Percentiles rank a stretch among this genome's conserved stretches.
Evolutionary conservation across 2,888 invertebrate species (phyloP).

Genomic region (Heliconius hortense): DNA sequence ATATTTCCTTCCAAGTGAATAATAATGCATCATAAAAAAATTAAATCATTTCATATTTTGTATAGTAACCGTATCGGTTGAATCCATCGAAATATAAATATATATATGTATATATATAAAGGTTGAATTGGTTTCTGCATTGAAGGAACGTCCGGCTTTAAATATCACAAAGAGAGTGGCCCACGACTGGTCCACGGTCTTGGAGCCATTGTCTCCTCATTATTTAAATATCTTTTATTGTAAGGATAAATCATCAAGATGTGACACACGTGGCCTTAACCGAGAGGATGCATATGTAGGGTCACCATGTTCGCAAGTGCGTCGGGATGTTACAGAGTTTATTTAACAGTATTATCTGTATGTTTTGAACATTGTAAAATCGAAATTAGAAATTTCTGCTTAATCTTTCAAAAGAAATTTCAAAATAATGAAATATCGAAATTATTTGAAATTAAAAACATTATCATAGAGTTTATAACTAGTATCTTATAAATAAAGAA

Average conservation of each 20-base stretch:
- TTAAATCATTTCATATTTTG: slow-evolving; percentile 26
- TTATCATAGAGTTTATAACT: background rate
- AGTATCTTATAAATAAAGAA: background rate
- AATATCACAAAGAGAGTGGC: slow-evolving; percentile 28
- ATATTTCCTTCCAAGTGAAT: slow-evolving; percentile 19
- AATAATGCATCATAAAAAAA: slow-evolving; percentile 18
- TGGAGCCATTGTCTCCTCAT: slow-evolving; percentile 33
- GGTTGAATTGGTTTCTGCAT: slow-evolving; percentile 24
- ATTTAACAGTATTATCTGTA: background rate
- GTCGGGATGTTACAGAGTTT: background rate
- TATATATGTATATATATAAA: slow-evolving; percentile 4
- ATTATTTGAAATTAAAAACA: background rate
- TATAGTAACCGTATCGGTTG: slow-evolving; percentile 26
- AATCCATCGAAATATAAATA: slow-evolving; percentile 18
- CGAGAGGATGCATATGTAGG: slow-evolving; percentile 21
- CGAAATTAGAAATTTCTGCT: background rate
- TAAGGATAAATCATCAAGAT: slow-evolving; percentile 33
- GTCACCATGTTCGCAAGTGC: slow-evolving; percentile 3
- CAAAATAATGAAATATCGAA: background rate
- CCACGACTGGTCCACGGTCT: slow-evolving; percentile 25
- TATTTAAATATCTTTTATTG: slow-evolving; percentile 36
- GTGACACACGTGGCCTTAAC: slow-evolving; percentile 34
- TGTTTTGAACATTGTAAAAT: background rate
- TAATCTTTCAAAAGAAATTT: too few relatives aligned
- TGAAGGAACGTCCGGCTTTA: slow-evolving; percentile 30